Conservation (phyloP, 2,113 vertebrate genomes). For the Parus major region DNA sequence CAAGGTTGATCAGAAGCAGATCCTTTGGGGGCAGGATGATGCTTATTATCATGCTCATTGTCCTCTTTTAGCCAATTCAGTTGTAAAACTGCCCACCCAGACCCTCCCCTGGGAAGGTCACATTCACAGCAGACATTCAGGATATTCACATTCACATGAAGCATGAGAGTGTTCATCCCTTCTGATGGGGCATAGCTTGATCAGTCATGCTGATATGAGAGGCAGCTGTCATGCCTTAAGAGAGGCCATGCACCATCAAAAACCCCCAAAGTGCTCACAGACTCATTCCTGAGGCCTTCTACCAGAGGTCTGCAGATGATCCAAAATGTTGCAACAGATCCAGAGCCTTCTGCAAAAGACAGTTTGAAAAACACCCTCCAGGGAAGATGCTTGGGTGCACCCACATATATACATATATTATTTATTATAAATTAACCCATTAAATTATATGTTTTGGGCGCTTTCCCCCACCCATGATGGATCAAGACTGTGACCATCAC, state of each 20-base stretch:
- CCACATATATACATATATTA: too few species aligned
- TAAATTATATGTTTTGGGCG: background rate
- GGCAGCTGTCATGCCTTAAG: background rate
- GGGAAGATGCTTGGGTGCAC: background rate
- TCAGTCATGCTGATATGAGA: background rate
- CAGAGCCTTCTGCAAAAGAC: background rate
- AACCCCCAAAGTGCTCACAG: too few species aligned
- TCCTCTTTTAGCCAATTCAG: background rate
- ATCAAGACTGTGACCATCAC: rapidly evolving
- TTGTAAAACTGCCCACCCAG: background rate
- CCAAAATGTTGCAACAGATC: background rate
- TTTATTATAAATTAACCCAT: too few species aligned
- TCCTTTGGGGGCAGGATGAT: too few species aligned
- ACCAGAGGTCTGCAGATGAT: background rate
- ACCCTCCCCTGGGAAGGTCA: background rate
- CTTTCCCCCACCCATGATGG: background rate
- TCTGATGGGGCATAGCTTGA: background rate
- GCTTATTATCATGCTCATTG: background rate
- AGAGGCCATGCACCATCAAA: background rate
- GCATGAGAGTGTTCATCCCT: background rate
- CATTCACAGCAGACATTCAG: background rate
- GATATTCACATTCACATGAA: background rate
- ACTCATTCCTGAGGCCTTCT: background rate
- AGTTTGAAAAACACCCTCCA: background rate
- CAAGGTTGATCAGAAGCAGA: background rate